Base-by-base conservation (phyloP, 1,140 invertebrate genomes). In the Argopecten irradians region DNA sequence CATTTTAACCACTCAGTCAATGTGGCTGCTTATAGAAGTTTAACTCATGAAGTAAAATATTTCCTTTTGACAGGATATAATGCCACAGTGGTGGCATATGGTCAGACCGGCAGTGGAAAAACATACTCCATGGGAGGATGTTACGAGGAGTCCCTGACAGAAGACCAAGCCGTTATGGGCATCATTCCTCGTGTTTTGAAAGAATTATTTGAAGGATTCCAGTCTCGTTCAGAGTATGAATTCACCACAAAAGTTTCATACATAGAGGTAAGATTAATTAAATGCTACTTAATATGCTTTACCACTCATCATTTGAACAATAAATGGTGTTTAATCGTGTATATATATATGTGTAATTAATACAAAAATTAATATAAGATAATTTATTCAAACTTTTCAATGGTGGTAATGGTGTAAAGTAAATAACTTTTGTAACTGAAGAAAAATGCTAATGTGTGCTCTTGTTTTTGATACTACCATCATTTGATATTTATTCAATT, bases 71-170 rank as follows among this genome's bases (percentile, higher is more conserved):
- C 89, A 95, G 95, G 95, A 34, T 95, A 94, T 83, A 95, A 95
- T 94, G 94, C 94, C 1, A 95, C 95, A 84, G 94, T 95, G 9
- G 82, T 95, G 41, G 98, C 98, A 0, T 99, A 99, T 96, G 98
- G 98, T 0, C 98, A 99, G 95, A 99, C 98, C 0, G 98, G 98
- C 13, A 98, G 98, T 91, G 98, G 98, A 0, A 99, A 99, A 95
- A 99, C 98, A 0, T 97, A 97, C 95, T 98, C 98, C 0, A 99
- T 99, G 98, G 98, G 98, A 1, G 98, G 98, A 32, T 94, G 93
- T 19, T 95, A 94, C 87, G 92, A 93, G 39, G 90, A 90, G 1
- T 93, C 92, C 7, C 36, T 92, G 11, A 89, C 89, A 71, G 89
- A 90, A 94, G 96, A 97, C 8, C 96, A 97, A 41, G 93, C 97